Base-by-base conservation (phyloP, 2,797 vertebrate species). In the Peromyscus melanophrys region DNA sequence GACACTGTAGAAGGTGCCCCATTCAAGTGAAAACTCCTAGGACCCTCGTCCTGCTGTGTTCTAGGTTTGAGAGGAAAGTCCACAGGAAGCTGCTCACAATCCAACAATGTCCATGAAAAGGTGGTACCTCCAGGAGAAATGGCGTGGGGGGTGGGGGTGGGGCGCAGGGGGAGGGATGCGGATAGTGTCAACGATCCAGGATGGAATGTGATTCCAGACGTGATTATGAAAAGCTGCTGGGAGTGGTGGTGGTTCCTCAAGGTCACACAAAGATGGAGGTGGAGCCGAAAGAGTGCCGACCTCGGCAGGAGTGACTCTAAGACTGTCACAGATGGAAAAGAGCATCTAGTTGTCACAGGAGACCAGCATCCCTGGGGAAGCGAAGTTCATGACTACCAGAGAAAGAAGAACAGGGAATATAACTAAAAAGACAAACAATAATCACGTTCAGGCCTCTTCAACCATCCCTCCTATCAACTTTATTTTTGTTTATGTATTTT, bases 401-500 rank as follows among this genome's bases (percentile, higher is more conserved):
- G 14, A 82, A 90, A 55, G 27, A 75, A 4, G 46, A 49, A 76
- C 34, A 95, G 63, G 25, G 29, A 93, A 57, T 40, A 52, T 3
- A 69, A 14, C 65, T 87, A 23, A 92, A 94, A 93, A 89, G 43
- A 55, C 40, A 93, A 59, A 55, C 40, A 67, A 19, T 63, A 92
- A 76, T 95, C 83, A 57, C 37, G 82, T 92, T 59, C 83, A 92
- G 61, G 4, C 23, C 52, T 97, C 61, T 92, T 95, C 84, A 89
- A 75, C 49, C 55, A 12, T 76, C 34, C 14, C 81, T 5, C 65
- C 69, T 71, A 81, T 46, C 63, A 96, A 94, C 46, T 95, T 89
- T 59, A 46, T 49, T 78, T 89, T 63, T 37, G 77, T 63, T 78
- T 49, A 63, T 63, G 10, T 61, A 77, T 89, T 63, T 77, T 46